Base-by-base conservation (phyloP, 2,113 vertebrate species). In the Maccullochella peelii region DNA sequence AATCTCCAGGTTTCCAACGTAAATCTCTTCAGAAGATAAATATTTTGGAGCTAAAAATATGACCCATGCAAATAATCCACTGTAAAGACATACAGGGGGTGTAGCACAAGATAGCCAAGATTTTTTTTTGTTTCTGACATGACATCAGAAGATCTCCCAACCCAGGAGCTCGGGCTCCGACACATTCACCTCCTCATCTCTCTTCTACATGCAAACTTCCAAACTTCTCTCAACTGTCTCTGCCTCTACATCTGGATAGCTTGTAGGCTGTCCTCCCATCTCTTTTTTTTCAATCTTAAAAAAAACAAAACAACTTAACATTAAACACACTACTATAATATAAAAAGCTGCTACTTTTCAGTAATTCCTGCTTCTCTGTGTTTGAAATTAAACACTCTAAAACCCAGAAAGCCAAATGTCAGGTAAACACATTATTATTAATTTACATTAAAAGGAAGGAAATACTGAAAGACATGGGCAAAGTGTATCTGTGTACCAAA, bases 191-290 rank as follows among this genome's bases (percentile, higher is more conserved):
- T 87, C 78, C 80, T 61, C 63, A 70, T 36, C 87, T 88, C 87
- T 89, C 81, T 73, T 86, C 83, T 49, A 89, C 85, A 47, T 94
- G 87, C 93, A 93, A 92, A 91, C 85, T 78, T 88, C 81, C 86
- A 85, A 84, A 58, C 73, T 57, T 86, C 86, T 91, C 85, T 77
- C 61, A 52, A 55, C 40, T 33, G 11, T 70, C 65, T 85, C 85
- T 61, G 44, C 62, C 42, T 67, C 68, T 57, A 74, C 77, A 36
- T 69, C 65, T 81, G 55, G 0, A 58, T 58, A 65, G 68, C 66
- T 86, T 82, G 52, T 75, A 84, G 50, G 40, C 63, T 79, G 61
- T 77, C 79, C 36, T 49, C 36, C 21, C 12, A 10, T 30, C 55
- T 81, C 42, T 71, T 58, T 38, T 49, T 33, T 33, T 73, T 25